phyloP scores from a whole-genome alignment of 2,888 invertebrate genomes.

The Dermolepida albohirtum region DNA sequence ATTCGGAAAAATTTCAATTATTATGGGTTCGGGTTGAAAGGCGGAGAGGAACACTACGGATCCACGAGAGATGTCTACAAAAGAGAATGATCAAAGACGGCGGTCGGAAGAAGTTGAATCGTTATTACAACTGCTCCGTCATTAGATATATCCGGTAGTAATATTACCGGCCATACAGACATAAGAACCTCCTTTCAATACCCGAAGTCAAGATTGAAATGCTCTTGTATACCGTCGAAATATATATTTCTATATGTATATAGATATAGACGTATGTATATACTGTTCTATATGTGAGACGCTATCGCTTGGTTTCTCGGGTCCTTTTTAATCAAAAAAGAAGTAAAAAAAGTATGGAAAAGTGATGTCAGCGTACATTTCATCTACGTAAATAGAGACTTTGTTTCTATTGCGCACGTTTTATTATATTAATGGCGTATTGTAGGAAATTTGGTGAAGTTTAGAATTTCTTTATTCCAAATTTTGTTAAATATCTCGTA shows the following conservation, averaged over 20 bases:
- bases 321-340: slow-evolving; percentile 33
- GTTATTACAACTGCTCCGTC: slow-evolving; percentile 50
- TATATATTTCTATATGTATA: slow-evolving; percentile 6
- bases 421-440: too few species aligned
- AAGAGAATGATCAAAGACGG: slow-evolving; percentile 50
- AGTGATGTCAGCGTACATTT: slow-evolving; percentile 7
- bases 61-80: slow-evolving; percentile 46
- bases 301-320: slow-evolving; percentile 24
- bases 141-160: slow-evolving; percentile 51
- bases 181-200: slow-evolving; percentile 35
- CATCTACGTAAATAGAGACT: background rate
- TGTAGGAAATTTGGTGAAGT: too few species aligned
- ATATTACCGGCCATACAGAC: slow-evolving; percentile 42
- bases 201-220: slow-evolving; percentile 36
- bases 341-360: background rate
- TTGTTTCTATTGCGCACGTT: too few species aligned
- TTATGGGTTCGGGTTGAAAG: slow-evolving; percentile 34
- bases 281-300: slow-evolving; percentile 1
- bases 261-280: slow-evolving; percentile 1
- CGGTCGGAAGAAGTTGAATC: slow-evolving; percentile 51
- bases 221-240: slow-evolving; percentile 27
- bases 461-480: too few species aligned
- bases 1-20: slow-evolving; percentile 40
- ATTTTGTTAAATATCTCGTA: too few species aligned
- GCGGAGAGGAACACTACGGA: slow-evolving; percentile 28